Evolutionary conservation across 2,888 invertebrate genomes (phyloP).

Genomic region (Synergus umbraculus): DNA sequence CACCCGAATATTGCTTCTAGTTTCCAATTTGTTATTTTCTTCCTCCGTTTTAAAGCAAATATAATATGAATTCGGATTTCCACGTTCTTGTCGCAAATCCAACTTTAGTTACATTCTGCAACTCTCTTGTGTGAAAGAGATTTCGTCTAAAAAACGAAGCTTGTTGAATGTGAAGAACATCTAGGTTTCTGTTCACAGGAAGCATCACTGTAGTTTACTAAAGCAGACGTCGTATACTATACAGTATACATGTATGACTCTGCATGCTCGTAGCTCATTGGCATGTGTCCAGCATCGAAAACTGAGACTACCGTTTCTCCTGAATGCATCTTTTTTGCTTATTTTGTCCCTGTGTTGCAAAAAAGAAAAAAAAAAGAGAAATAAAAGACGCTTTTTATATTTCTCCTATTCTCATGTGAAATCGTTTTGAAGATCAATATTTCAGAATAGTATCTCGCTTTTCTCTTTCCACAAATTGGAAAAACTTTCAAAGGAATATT

Average conservation of each 20-base stretch:
- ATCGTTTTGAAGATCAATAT: neutral
- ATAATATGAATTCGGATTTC: too few species aligned
- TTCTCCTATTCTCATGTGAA: neutral
- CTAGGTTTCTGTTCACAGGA: slow-evolving; percentile 1
- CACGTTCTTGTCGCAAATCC: too few species aligned
- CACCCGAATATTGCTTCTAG: too few species aligned
- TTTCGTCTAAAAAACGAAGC: too few species aligned
- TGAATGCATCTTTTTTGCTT: slow-evolving; percentile 19
- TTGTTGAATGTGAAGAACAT: neutral
- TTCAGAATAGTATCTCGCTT: slow-evolving; percentile 27
- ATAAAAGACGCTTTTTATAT: neutral
- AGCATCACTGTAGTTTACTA: neutral
- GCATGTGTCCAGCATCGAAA: slow-evolving; percentile 26
- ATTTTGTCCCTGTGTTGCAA: neutral
- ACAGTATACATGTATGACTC: neutral
- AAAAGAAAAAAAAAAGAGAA: too few species aligned
- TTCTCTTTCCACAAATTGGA: too few species aligned
- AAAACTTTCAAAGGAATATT: too few species aligned
- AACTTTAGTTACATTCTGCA: too few species aligned
- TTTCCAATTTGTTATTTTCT: too few species aligned
- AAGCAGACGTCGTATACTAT: slow-evolving; percentile 9
- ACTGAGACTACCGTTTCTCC: slow-evolving; percentile 12
- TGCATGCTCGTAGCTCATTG: slow-evolving; percentile 6
- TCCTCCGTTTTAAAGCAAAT: too few species aligned
- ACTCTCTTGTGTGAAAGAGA: too few species aligned